Base-by-base conservation (phyloP, 2,888 invertebrate genomes). In the Callyntrura sp. region DNA sequence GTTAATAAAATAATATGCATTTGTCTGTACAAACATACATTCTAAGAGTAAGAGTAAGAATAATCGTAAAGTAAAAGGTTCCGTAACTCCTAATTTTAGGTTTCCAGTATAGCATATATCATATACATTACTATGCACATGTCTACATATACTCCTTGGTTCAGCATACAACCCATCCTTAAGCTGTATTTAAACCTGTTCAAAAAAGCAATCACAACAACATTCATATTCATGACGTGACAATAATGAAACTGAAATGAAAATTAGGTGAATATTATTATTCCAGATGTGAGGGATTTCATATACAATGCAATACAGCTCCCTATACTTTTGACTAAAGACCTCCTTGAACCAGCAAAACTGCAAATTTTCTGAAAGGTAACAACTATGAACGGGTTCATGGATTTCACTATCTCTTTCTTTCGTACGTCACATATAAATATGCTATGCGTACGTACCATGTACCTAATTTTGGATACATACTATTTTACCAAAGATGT, bases 381-480 rank as follows among this genome's bases (percentile, higher is more conserved):
- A 17, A 65, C 65, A 17, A 65, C 65, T 28, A 14, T 65, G 65
- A 65, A 35, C 28, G 65, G n/a, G 65, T 65, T 65, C 65, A 65
- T 35, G 65, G 65, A 35, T 65, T 65, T 65, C n/a, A 28, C 35
- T 28, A 28, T 65, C 35, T 35, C 65, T 35, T 65, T 65, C 35
- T 4, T 28, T 65, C 0, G 2, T n/a, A 14, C 14, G 2, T n/a
- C 35, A 2, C 25, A 11, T 62, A 25, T 4, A 8, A 60, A 17
- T 60, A 20, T 20, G 2, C 17, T 60, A 60, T 60, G 23, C 60
- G 5, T 60, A 20, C 60, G 23, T n/a, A n/a, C n/a, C n/a, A n/a
- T n/a, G n/a, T n/a, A n/a, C n/a, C n/a, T n/a, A n/a, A n/a, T 20
- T 60, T 23, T 20, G 20, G 4, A 20, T 4, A 60, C 60, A 60